A percentile compares a stretch with the other conserved stretches of the same genome.
Evolutionary conservation across 2,888 invertebrate genomes (phyloP).

Genomic region (Dichetophora obliterata): DNA sequence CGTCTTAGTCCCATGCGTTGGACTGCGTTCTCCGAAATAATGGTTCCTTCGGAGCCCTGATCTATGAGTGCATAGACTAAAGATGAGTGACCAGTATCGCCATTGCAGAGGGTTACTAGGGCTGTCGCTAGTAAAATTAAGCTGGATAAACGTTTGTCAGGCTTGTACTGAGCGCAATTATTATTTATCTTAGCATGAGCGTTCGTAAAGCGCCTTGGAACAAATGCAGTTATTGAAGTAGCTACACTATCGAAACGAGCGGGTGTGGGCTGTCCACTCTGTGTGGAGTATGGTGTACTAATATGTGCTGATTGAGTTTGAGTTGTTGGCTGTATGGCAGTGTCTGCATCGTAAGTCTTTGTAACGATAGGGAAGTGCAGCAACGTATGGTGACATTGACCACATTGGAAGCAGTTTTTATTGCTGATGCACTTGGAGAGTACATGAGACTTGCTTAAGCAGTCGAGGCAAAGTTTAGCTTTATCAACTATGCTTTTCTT

Average conservation of each 20-base stretch:
- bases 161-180: neutral
- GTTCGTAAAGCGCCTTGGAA: neutral
- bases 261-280: neutral
- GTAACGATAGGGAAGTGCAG: slow-evolving; percentile 13
- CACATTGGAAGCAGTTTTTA: neutral
- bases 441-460: too few species aligned
- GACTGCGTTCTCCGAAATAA: slow-evolving; percentile 30
- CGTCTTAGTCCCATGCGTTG: slow-evolving; percentile 24
- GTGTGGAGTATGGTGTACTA: neutral
- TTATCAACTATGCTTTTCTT: neutral
- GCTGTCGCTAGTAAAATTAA: slow-evolving; percentile 26
- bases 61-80: slow-evolving; percentile 28
- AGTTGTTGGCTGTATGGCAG: neutral
- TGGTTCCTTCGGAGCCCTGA: slow-evolving; percentile 33
- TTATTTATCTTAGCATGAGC: neutral
- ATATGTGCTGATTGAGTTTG: neutral
- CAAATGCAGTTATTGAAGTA: neutral
- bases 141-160: neutral
- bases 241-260: neutral
- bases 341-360: neutral
- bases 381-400: slow-evolving; percentile 9
- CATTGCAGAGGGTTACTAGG: slow-evolving; percentile 16
- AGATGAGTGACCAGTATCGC: slow-evolving; percentile 8
- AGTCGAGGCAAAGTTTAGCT: too few species aligned
- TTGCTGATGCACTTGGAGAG: too few species aligned